Evolutionary conservation across 2,888 invertebrate genomes (phyloP).

Genomic region (Geotrupes spiniger): DNA sequence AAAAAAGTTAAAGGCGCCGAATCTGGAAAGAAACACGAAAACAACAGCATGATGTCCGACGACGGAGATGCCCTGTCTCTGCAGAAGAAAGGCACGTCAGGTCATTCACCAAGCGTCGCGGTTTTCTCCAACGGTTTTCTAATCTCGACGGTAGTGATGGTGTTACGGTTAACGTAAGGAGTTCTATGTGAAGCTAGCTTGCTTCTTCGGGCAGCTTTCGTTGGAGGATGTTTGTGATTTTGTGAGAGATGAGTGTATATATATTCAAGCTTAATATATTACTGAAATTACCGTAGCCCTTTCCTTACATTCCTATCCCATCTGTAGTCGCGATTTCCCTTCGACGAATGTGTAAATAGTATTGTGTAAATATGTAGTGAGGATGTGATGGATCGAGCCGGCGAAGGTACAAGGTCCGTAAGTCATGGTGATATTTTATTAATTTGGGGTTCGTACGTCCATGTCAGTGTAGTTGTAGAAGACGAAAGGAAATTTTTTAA

Average conservation of each 20-base stretch:
- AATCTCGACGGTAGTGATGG: neutral
- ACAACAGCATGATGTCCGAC: slow-evolving; percentile 45
- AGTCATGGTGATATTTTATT: slow-evolving; percentile 33
- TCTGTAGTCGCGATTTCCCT: slow-evolving; percentile 19
- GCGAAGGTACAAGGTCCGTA: slow-evolving; percentile 9
- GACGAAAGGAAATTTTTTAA: slow-evolving; percentile 15
- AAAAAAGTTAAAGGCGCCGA: slow-evolving; percentile 16
- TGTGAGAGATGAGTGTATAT: slow-evolving; percentile 28
- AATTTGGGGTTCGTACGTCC: slow-evolving; percentile 34
- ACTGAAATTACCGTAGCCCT: slow-evolving; percentile 4
- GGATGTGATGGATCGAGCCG: slow-evolving; percentile 18
- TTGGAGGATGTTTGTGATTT: slow-evolving; percentile 21
- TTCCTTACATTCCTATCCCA: slow-evolving; percentile 24
- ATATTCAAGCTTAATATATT: slow-evolving; percentile 29
- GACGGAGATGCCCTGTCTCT: slow-evolving; percentile 45
- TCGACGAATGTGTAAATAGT: slow-evolving; percentile 34
- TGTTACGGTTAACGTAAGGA: slow-evolving; percentile 30
- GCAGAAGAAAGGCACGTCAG: slow-evolving; percentile 41
- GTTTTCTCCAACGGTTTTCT: slow-evolving; percentile 2
- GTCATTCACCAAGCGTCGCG: neutral
- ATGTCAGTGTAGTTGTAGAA: slow-evolving; percentile 23
- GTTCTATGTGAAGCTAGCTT: slow-evolving; percentile 15
- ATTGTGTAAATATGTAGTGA: slow-evolving; percentile 35
- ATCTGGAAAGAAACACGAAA: slow-evolving; percentile 43
- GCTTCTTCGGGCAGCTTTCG: slow-evolving; percentile 32